These are phyloP conservation scores for Corydoras maculifer DNA, from an alignment of 2,113 vertebrate genomes.

Conservation along the genomic window DNA sequence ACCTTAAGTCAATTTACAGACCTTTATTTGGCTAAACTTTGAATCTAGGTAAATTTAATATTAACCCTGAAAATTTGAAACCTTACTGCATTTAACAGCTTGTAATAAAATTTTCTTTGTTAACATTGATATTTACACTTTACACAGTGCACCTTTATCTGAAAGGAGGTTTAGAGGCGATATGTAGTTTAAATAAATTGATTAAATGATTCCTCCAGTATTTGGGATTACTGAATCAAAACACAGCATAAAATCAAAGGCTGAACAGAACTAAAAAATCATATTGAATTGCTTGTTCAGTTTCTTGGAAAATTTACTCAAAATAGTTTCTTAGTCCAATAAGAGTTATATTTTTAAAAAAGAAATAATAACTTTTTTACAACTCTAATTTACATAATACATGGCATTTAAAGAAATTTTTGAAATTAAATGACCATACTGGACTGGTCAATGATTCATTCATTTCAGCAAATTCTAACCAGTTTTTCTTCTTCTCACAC, in stretches of 20 bases:
- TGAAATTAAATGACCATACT: neutral
- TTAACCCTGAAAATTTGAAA: conserved; percentile 27
- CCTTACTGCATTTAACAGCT: conserved; percentile 23
- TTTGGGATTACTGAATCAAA: conserved; percentile 35
- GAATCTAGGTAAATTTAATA: neutral
- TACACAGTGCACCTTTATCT: neutral
- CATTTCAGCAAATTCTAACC: conserved; percentile 1
- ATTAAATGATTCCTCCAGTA: conserved; percentile 32
- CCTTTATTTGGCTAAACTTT: no score
- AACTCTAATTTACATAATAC: conserved; percentile 28
- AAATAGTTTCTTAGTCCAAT: no score
- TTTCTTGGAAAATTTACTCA: neutral
- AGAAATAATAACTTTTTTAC: neutral
- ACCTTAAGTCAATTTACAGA: no score
- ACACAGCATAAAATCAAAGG: conserved; percentile 33
- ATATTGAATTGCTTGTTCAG: conserved; percentile 24
- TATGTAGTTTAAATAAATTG: conserved; percentile 20
- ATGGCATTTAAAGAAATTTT: neutral
- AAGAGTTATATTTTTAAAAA: no score
- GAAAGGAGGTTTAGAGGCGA: neutral
- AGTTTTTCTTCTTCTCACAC: conserved; percentile 1
- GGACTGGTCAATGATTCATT: neutral
- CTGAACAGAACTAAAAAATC: conserved; percentile 36
- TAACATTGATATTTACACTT: conserved; percentile 7
- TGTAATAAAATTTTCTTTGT: neutral